Evolutionary conservation across 2,113 vertebrate species (phyloP), one percentile per base, ranked within the genome.

Genomic region (Orycteropus afer): DNA sequence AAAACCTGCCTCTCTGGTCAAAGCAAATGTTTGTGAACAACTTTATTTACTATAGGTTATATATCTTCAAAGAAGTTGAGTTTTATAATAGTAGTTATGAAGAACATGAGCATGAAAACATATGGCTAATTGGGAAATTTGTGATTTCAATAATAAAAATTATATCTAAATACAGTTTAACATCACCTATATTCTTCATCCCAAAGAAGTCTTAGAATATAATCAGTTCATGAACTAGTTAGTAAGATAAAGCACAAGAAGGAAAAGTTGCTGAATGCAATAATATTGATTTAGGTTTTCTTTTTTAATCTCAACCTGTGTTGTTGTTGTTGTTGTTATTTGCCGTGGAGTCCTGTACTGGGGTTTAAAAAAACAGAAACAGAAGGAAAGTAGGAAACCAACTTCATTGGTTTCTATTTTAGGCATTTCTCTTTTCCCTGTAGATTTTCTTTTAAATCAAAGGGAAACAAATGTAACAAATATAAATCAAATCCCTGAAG

Each of bases 141-240:
- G 73, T 23, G 37, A 79, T 78, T 15, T 73, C 69, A 83, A 74
- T 59, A 34, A 77, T 74, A 84, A 49, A 80, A 55, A 86, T 40
- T 67, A 71, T 37, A 49, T 69, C 20, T 94, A 74, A 83, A 37
- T 65, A 5, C 17, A 83, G 13, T 69, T 90, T 90, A 49, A 71
- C 27, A 61, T 55, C 37, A 77, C 40, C 49, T 95, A 67, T 42
- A 92, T 87, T 90, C 53, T 82, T 86, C 71, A 67, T 80, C 29
- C 13, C n/a, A 76, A 23, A 80, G n/a, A 87, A n/a, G 83, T 49
- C 65, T 59, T 94, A 55, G 37, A 83, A 92, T 87, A 74, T 47
- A 27, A 61, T 69, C 49, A 88, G 32, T 90, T 74, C 37, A 47
- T 37, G 34, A 81, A 94, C 29, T 91, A 22, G 20, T 87, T 87